Percentiles rank a stretch among this genome's conserved stretches.
phyloP scores from a whole-genome alignment of 1,140 invertebrate species.

The Anagrus nilaparvatae region DNA sequence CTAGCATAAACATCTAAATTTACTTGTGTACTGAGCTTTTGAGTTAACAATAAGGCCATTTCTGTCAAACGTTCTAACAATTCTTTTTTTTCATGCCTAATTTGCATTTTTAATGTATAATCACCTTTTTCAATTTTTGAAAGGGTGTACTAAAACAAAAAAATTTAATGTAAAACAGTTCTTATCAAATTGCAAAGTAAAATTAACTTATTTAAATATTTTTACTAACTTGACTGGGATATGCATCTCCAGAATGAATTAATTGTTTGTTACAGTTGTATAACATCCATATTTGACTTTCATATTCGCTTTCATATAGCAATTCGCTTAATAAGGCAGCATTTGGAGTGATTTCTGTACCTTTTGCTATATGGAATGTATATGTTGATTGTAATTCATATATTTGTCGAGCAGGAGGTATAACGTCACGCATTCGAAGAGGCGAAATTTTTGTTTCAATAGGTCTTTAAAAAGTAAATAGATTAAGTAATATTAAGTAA shows the following conservation, averaged over 20 bases:
- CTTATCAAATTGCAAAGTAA: background rate
- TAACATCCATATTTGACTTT: conserved; percentile 93
- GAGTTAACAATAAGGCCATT: conserved; percentile 61
- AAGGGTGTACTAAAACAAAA: conserved; percentile 57
- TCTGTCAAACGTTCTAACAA: conserved; percentile 78
- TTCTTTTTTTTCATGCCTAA: conserved; percentile 82
- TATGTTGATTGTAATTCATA: conserved; percentile 84
- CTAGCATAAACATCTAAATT: conserved; percentile 67
- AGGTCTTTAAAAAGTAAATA: conserved; percentile 47
- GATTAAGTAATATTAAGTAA: background rate
- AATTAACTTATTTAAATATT: conserved; percentile 3
- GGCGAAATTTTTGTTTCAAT: conserved; percentile 67
- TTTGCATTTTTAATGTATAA: conserved; percentile 73
- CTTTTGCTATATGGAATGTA: conserved; percentile 71
- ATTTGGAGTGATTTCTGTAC: conserved; percentile 72
- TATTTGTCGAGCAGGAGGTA: conserved; percentile 77
- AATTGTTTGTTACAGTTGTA: conserved; percentile 89
- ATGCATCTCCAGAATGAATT: conserved; percentile 78
- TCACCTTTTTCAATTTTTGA: conserved; percentile 93
- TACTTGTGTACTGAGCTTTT: conserved; percentile 65
- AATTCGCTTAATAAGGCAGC: conserved; percentile 72
- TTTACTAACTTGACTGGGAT: conserved; percentile 62
- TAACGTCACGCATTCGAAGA: conserved; percentile 66
- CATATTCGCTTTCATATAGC: conserved; percentile 89
- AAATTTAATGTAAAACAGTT: background rate